Evolutionary conservation across 2,888 invertebrate species (phyloP), one percentile per base, ranked within the genome.

Genomic region (Temnothorax ravouxi): DNA sequence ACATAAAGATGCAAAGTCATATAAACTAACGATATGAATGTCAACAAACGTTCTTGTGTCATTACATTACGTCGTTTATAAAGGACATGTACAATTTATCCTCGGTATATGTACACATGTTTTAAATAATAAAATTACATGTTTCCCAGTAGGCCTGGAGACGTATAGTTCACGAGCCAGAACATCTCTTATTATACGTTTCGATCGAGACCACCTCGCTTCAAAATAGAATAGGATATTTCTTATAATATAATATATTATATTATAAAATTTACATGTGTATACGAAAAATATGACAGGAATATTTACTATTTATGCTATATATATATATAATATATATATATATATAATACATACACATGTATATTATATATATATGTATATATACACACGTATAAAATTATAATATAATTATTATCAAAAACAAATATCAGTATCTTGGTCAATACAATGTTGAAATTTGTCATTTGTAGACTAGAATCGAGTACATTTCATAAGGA

Each of bases 381-480:
- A 66, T 25, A 38, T 25, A 29, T 71, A 15, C 25, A n/a, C 34
- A 34, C n/a, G n/a, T 29, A 25, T 76, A 64, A 5, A 62, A 41
- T 52, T 64, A 75, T 75, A 62, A 62, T 34, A 34, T 6, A 34
- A 34, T 5, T 6, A 34, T 50, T 2, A 76, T 34, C 29, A 50
- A 81, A 72, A 86, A 88, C 86, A 90, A 89, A 89, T 29, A 29
- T 29, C 29, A 87, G 29, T 64, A 84, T 64, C 79, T 72, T 82
- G 74, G 66, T 85, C 64, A 84, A 86, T 79, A 81, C 69, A 82
- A 75, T 56, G 44, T 84, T 80, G 50, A 34, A 74, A 67, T 85
- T 87, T 87, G 84, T 83, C 74, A 25, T 90, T 87, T 88, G 91
- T 86, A 90, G 94, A 93, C 93, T 94, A 94, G 94, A 91, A 84